A percentile compares a stretch with the other conserved stretches of the same genome.
phyloP scores from a whole-genome alignment of 1,140 invertebrate genomes.

The Ostrea edulis region DNA sequence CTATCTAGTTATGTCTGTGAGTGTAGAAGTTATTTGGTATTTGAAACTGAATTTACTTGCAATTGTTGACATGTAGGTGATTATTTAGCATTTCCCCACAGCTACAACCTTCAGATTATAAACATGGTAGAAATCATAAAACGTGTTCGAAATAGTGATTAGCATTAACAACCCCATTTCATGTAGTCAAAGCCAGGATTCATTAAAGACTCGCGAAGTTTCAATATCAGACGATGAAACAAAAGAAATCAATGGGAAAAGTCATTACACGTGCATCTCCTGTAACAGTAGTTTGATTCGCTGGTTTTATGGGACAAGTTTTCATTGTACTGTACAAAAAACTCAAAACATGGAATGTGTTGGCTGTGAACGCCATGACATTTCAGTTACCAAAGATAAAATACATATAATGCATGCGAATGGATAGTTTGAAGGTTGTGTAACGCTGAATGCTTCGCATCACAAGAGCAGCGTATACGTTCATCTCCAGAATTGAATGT shows the following conservation, averaged over 20 bases:
- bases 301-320: neutral
- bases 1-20: too few relatives aligned
- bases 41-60: too few relatives aligned
- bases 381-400: constrained; percentile 2
- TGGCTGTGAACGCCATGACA: constrained; percentile 16
- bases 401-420: constrained; percentile 37
- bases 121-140: too few relatives aligned
- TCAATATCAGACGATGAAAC: constrained; percentile 26
- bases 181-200: neutral
- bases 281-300: constrained; percentile 18
- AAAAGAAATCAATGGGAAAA: constrained; percentile 33
- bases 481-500: neutral
- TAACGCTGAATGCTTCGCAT: neutral
- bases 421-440: neutral
- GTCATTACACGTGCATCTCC: constrained; percentile 19
- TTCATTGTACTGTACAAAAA: neutral
- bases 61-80: too few relatives aligned
- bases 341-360: neutral
- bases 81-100: too few relatives aligned
- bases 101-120: too few relatives aligned
- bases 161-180: neutral
- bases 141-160: neutral
- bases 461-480: neutral
- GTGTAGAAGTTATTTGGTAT: too few relatives aligned
- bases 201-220: constrained; percentile 30